These are phyloP conservation scores for Eciton burchellii DNA, from an alignment of 1,140 invertebrate species.

Conservation along the genomic window DNA sequence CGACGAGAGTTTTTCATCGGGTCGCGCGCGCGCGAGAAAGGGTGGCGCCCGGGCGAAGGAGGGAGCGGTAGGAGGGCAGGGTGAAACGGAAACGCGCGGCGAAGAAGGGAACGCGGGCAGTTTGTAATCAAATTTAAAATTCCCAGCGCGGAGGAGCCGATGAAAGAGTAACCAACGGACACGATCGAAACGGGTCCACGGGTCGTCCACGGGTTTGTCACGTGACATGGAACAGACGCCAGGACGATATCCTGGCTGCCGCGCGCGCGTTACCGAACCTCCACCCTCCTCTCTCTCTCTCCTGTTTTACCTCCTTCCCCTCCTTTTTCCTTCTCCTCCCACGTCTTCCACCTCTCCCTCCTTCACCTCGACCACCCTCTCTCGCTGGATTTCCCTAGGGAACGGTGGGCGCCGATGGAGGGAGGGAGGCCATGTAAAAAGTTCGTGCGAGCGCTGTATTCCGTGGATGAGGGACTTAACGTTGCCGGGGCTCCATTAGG, in stretches of 20 bases:
- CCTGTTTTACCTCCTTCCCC: neutral
- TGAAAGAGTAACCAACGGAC: conserved; percentile 83
- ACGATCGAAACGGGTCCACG: conserved; percentile 79
- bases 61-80: neutral
- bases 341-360: conserved; percentile 23
- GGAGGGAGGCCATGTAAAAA: conserved; percentile 34
- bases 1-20: conserved; percentile 82
- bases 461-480: conserved; percentile 15
- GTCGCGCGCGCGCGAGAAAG: conserved; percentile 29
- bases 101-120: conserved; percentile 31
- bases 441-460: conserved; percentile 21
- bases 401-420: conserved; percentile 41
- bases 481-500: conserved; percentile 33
- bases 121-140: conserved; percentile 83
- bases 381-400: conserved; percentile 81
- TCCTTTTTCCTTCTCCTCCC: neutral
- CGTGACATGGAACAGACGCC: conserved; percentile 83
- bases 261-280: conserved; percentile 21
- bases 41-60: neutral
- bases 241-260: conserved; percentile 54
- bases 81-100: conserved; percentile 17
- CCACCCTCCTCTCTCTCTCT: neutral
- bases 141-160: conserved; percentile 81
- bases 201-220: conserved; percentile 74
- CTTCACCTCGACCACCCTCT: conserved; percentile 6